Conservation (phyloP, 2,797 vertebrate species). For the Phoxinus dragarum region DNA sequence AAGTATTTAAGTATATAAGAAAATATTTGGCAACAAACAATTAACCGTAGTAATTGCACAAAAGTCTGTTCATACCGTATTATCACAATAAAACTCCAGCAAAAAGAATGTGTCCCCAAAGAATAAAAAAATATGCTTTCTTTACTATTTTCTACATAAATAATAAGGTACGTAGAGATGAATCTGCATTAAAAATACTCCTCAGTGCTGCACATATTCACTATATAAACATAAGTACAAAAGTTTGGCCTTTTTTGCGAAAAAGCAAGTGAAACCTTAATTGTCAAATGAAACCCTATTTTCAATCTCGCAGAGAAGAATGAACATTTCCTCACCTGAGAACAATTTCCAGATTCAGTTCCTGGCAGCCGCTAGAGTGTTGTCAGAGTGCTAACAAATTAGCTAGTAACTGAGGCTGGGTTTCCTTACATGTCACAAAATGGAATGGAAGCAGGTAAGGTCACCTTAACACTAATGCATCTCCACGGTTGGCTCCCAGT, state of each 20-base stretch:
- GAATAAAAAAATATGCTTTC: background rate
- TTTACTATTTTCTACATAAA: background rate
- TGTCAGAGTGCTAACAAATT: conserved; percentile 39
- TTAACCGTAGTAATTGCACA: background rate
- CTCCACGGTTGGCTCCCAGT: conserved; percentile 55
- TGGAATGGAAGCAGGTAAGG: conserved; percentile 41
- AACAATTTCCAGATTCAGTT: conserved; percentile 57
- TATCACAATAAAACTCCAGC: background rate
- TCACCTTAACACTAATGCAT: conserved; percentile 54
- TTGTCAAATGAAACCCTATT: background rate
- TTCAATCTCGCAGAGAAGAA: background rate
- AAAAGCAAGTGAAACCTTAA: conserved; percentile 10
- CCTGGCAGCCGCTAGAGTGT: conserved; percentile 37
- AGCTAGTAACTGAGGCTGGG: conserved; percentile 32
- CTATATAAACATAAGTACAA: background rate
- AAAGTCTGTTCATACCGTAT: background rate
- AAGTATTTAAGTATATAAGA: background rate
- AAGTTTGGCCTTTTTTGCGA: background rate
- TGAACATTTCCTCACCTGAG: conserved; percentile 63
- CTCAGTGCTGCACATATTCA: background rate
- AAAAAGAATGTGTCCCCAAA: background rate
- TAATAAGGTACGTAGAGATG: background rate
- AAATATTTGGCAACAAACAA: background rate
- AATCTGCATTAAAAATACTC: background rate
- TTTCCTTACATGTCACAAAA: conserved; percentile 51